Evolutionary conservation across 2,113 vertebrate species (phyloP), one percentile per base, ranked within the genome.

Genomic region (Trematocara marginatum): DNA sequence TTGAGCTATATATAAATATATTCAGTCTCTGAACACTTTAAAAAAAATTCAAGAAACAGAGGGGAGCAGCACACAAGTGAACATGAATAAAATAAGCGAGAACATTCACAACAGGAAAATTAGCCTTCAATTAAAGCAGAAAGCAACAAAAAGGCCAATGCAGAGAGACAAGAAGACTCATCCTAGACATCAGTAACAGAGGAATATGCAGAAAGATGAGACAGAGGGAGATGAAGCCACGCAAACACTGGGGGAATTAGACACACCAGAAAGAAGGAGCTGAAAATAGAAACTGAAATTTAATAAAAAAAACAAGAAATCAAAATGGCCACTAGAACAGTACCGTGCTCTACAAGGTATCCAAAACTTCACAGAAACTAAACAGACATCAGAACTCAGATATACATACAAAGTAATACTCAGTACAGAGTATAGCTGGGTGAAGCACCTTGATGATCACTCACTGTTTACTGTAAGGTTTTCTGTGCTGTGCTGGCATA

Each of bases 41-140:
- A 2, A 18, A 61, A 34, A 2, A 0, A 0, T 15, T 6, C n/a
- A 40, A 23, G n/a, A 23, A 69, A 42, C 35, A 42, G 61, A 12
- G 6, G 61, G 35, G 35, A 66, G 35, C 35, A 66, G 35, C 61
- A 66, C 61, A 66, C n/a, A 23, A 5, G n/a, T 23, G 61, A 69
- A 69, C 18, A 40, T 69, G 61, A 69, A 20, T 69, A 23, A 69
- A 40, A 69, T 20, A 20, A 11, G n/a, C 40, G n/a, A 69, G 35
- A 69, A 69, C 35, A 42, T 23, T 23, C 35, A 69, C 35, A 42
- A 23, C 15, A 69, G 42, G n/a, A 42, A 42, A 69, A 42, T 69
- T 42, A 42, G 35, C 59, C 6, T 64, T 34, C 9, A 61, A 34
- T 18, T 61, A 18, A 51, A 51, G 18, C 34, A 64, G 34, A 38